Conservation (phyloP, 2,113 vertebrate species). For the Amblyopsis rosae region DNA sequence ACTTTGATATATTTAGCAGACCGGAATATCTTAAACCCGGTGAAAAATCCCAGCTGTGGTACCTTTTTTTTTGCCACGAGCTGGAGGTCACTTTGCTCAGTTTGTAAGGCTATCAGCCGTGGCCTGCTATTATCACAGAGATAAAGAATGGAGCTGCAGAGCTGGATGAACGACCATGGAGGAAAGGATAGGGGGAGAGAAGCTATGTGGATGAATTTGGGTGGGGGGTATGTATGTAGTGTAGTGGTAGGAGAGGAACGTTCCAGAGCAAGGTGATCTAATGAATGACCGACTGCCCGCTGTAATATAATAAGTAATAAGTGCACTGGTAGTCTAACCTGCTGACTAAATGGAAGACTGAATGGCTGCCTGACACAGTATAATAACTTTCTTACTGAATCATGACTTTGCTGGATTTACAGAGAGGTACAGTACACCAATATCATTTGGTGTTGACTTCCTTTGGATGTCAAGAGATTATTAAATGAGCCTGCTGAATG, state of each 20-base stretch:
- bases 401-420: not conserved
- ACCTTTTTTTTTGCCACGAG: slow-evolving; percentile 15
- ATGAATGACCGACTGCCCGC: not conserved
- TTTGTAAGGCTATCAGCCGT: slow-evolving; percentile 25
- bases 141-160: slow-evolving; percentile 41
- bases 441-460: not conserved
- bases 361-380: no score
- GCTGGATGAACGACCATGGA: slow-evolving; percentile 25
- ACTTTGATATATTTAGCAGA: slow-evolving; percentile 39
- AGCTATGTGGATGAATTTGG: not conserved
- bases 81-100: slow-evolving; percentile 49
- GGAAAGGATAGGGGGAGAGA: not conserved
- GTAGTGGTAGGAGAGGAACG: no score
- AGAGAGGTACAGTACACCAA: not conserved
- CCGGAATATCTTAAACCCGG: slow-evolving; percentile 26
- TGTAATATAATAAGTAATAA: not conserved
- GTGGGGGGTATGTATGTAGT: no score
- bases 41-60: not conserved
- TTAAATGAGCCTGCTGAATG: not conserved
- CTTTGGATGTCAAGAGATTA: not conserved
- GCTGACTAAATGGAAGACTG: not conserved
- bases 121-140: slow-evolving; percentile 39
- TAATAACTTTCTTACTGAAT: not conserved
- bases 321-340: not conserved
- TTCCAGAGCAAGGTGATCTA: not conserved